These are phyloP conservation scores for Peribatodes rhomboidaria DNA, from an alignment of 2,888 invertebrate species.

Conservation along the genomic window DNA sequence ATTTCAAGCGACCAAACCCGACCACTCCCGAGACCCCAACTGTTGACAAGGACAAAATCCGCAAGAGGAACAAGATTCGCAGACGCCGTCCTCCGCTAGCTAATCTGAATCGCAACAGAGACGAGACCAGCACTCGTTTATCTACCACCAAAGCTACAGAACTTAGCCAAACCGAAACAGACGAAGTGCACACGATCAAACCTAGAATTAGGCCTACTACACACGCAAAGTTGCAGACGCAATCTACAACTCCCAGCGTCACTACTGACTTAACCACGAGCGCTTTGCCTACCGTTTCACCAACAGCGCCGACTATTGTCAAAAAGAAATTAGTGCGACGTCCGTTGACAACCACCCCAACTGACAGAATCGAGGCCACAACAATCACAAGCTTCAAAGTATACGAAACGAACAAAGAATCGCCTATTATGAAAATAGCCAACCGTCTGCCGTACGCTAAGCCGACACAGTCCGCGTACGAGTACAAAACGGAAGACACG, in stretches of 20 bases:
- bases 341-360: slow-evolving; percentile 64
- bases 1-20: slow-evolving; percentile 77
- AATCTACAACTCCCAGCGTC: slow-evolving; percentile 76
- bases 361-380: slow-evolving; percentile 72
- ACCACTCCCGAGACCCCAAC: slow-evolving; percentile 49
- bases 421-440: slow-evolving; percentile 84
- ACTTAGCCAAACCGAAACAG: slow-evolving; percentile 59
- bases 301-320: slow-evolving; percentile 76
- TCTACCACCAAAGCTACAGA: slow-evolving; percentile 61
- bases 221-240: slow-evolving; percentile 62
- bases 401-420: slow-evolving; percentile 71
- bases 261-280: slow-evolving; percentile 81
- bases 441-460: slow-evolving; percentile 68
- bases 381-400: slow-evolving; percentile 62
- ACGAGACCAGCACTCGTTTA: slow-evolving; percentile 61
- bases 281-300: slow-evolving; percentile 78
- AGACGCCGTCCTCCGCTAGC: slow-evolving; percentile 77
- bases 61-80: slow-evolving; percentile 80
- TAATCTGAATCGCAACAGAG: slow-evolving; percentile 64
- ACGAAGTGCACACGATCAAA: slow-evolving; percentile 73
- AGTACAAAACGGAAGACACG: slow-evolving; percentile 65
- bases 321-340: slow-evolving; percentile 77
- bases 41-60: slow-evolving; percentile 72
- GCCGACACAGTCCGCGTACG: slow-evolving; percentile 59
- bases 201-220: slow-evolving; percentile 72